phyloP scores from a whole-genome alignment of 2,797 vertebrate genomes.

The Australoheros facetus region DNA sequence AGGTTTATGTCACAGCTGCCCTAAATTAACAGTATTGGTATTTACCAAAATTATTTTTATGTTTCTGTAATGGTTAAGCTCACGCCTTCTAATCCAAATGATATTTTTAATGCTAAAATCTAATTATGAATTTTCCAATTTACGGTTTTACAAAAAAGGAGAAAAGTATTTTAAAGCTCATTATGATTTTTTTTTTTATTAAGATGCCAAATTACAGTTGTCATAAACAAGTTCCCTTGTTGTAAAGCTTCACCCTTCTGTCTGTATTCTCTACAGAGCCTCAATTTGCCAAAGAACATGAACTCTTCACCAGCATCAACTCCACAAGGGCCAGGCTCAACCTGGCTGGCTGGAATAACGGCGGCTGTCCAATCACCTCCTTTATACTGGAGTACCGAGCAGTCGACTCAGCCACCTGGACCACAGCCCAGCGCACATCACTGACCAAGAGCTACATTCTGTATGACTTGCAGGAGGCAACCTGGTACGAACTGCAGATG shows the following conservation, averaged over 20 bases:
- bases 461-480: slow-evolving; percentile 94
- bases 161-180: not conserved
- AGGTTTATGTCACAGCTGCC: not conserved
- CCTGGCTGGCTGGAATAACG: slow-evolving; percentile 97
- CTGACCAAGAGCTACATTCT: slow-evolving; percentile 95
- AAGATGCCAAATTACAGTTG: not conserved
- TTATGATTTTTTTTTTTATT: too few species aligned
- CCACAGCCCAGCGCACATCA: slow-evolving; percentile 91
- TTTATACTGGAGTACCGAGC: slow-evolving; percentile 96
- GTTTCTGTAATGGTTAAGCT: not conserved
- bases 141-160: not conserved
- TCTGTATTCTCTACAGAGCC: slow-evolving; percentile 83
- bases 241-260: not conserved
- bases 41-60: not conserved
- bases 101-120: not conserved
- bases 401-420: slow-evolving; percentile 92
- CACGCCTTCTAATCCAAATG: not conserved
- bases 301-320: slow-evolving; percentile 96
- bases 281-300: slow-evolving; percentile 98
- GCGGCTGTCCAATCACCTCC: slow-evolving; percentile 96
- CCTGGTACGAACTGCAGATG: slow-evolving; percentile 98
- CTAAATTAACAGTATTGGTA: not conserved
- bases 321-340: slow-evolving; percentile 92
- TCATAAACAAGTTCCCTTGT: not conserved
- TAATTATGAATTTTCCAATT: not conserved